Conservation (phyloP, 2,888 invertebrate species). For the Corbicula japonica region DNA sequence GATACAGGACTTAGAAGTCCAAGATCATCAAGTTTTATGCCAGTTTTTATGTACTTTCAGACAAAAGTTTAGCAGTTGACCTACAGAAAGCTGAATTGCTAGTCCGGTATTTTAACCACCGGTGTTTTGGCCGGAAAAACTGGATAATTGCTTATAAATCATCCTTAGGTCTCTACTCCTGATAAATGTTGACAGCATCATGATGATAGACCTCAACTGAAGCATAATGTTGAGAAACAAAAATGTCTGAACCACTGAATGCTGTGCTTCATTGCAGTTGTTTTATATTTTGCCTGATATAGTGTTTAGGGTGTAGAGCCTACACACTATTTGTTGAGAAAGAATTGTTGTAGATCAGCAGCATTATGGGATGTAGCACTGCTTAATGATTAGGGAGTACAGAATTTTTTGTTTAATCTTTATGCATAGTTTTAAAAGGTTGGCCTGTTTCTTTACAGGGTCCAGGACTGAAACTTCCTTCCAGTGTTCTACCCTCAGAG, state of each 20-base stretch:
- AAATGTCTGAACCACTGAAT: slow-evolving; percentile 49
- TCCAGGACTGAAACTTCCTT: slow-evolving; percentile 90
- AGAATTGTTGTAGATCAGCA: too few species aligned
- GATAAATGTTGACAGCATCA: slow-evolving; percentile 1
- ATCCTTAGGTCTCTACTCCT: slow-evolving; percentile 12
- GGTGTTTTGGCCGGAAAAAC: too few species aligned
- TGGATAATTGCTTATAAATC: too few species aligned
- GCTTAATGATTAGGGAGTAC: too few species aligned
- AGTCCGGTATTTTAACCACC: too few species aligned
- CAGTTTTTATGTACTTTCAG: too few species aligned
- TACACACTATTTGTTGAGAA: too few species aligned
- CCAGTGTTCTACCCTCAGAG: slow-evolving; percentile 95
- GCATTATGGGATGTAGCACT: too few species aligned
- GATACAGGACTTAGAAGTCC: too few species aligned
- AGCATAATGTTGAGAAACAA: slow-evolving; percentile 24
- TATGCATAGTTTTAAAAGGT: neutral
- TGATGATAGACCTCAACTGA: slow-evolving; percentile 30
- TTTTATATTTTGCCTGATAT: neutral
- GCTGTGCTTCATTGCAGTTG: slow-evolving; percentile 6
- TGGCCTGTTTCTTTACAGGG: slow-evolving; percentile 41
- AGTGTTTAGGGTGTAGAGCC: neutral
- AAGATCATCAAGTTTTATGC: too few species aligned
- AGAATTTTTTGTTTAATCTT: neutral
- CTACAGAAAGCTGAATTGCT: too few species aligned
- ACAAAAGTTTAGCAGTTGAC: too few species aligned